These are phyloP conservation scores for Chionodraco myersi DNA, from an alignment of 2,113 vertebrate species.

Conservation along the genomic window DNA sequence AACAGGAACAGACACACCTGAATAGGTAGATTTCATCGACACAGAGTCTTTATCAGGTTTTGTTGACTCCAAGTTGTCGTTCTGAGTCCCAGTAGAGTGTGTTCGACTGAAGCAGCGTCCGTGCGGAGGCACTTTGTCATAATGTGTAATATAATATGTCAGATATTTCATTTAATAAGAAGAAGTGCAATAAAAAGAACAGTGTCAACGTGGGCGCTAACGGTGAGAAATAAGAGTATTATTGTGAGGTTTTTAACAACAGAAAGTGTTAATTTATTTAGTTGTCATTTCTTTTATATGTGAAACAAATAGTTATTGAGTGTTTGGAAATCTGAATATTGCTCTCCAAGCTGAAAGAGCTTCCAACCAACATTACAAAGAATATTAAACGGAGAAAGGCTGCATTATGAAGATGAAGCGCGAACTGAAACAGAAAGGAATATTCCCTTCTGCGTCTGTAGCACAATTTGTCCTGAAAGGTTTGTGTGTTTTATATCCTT, in stretches of 20 bases:
- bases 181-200: constrained; percentile 20
- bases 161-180: constrained; percentile 47
- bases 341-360: not conserved
- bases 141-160: constrained; percentile 35
- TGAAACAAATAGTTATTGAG: not conserved
- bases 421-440: not conserved
- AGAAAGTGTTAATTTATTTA: not conserved
- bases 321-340: not conserved
- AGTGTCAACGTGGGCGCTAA: constrained; percentile 23
- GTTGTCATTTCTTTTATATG: not conserved
- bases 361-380: not conserved
- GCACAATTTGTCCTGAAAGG: not conserved
- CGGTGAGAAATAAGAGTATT: constrained; percentile 3
- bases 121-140: not conserved
- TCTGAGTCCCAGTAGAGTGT: constrained; percentile 12
- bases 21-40: constrained; percentile 1
- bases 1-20: constrained; percentile 3
- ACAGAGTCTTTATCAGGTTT: constrained; percentile 15
- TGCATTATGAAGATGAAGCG: not conserved
- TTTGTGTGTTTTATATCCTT: not conserved
- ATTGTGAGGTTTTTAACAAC: not conserved
- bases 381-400: not conserved
- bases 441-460: not conserved
- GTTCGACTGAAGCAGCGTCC: not conserved
- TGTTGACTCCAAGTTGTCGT: constrained; percentile 17